phyloP scores from a whole-genome alignment of 2,888 invertebrate species.

The Lasioglossum malachurum region DNA sequence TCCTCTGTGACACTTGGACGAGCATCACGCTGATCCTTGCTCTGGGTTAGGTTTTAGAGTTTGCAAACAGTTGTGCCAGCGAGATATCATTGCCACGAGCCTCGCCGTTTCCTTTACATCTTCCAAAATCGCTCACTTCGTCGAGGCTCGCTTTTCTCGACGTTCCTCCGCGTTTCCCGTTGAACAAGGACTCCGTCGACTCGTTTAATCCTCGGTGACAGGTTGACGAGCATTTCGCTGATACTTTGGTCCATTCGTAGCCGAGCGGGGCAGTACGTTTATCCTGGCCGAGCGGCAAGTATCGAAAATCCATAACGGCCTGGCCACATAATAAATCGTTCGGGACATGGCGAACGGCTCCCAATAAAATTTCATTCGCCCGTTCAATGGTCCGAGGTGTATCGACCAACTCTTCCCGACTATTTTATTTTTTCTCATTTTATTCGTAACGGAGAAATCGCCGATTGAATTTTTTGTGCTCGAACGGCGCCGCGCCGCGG shows the following conservation, averaged over 20 bases:
- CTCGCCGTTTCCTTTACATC: background rate
- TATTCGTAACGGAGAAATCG: slow-evolving; percentile 20
- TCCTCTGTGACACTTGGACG: background rate
- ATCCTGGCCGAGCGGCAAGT: slow-evolving; percentile 11
- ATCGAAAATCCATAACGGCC: slow-evolving; percentile 64
- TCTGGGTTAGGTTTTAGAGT: background rate
- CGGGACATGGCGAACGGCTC: background rate
- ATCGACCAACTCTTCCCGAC: slow-evolving; percentile 46
- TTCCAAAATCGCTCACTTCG: background rate
- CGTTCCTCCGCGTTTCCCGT: background rate
- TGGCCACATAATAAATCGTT: slow-evolving; percentile 42
- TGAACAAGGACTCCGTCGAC: background rate
- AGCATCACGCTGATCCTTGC: background rate
- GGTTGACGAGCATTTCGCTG: slow-evolving; percentile 22
- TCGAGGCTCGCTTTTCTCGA: background rate
- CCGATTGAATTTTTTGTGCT: slow-evolving; percentile 66
- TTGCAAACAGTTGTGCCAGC: background rate
- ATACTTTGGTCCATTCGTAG: slow-evolving; percentile 30
- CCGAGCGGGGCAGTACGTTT: slow-evolving; percentile 13
- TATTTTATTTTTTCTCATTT: background rate
- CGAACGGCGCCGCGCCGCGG: slow-evolving; percentile 39
- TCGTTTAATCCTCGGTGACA: slow-evolving; percentile 4
- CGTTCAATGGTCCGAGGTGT: slow-evolving; percentile 42
- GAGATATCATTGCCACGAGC: background rate
- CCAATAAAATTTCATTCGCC: slow-evolving; percentile 42